A percentile compares a stretch with the other conserved stretches of the same genome.
These are phyloP conservation scores for Epicauta chinensis DNA, from an alignment of 1,140 invertebrate species.

Conservation along the genomic window DNA sequence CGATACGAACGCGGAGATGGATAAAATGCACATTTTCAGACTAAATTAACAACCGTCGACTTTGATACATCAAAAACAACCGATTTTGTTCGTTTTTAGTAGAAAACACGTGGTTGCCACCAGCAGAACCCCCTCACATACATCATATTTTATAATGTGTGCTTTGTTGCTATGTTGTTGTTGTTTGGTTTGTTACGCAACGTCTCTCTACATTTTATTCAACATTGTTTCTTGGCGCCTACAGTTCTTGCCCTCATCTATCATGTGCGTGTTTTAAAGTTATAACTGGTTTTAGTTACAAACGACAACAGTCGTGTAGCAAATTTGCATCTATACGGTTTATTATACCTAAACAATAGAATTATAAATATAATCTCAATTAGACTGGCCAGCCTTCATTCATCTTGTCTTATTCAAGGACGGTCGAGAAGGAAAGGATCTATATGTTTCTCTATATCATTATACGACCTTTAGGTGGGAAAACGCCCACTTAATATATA, in stretches of 20 bases:
- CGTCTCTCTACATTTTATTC: background rate
- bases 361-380: conserved; percentile 2
- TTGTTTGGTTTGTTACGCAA: conserved; percentile 1
- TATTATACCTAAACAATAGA: conserved; percentile 7
- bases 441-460: too few species aligned
- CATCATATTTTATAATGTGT: conserved; percentile 8
- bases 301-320: too few species aligned
- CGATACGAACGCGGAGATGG: too few species aligned
- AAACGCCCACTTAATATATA: too few species aligned
- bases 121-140: conserved; percentile 1
- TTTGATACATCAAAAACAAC: background rate
- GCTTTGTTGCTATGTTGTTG: conserved; percentile 7
- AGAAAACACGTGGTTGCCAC: background rate
- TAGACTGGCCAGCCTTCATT: conserved; percentile 2
- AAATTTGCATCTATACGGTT: background rate
- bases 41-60: background rate
- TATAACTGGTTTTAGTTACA: too few species aligned
- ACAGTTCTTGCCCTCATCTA: background rate
- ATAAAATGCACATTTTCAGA: too few species aligned
- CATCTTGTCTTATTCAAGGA: background rate
- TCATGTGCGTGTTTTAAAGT: too few species aligned
- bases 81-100: background rate
- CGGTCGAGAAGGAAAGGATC: too few species aligned
- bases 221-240: conserved; percentile 7
- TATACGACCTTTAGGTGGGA: too few species aligned